Conservation (phyloP, 2,888 invertebrate genomes). For the Ctenicera cuprea region DNA sequence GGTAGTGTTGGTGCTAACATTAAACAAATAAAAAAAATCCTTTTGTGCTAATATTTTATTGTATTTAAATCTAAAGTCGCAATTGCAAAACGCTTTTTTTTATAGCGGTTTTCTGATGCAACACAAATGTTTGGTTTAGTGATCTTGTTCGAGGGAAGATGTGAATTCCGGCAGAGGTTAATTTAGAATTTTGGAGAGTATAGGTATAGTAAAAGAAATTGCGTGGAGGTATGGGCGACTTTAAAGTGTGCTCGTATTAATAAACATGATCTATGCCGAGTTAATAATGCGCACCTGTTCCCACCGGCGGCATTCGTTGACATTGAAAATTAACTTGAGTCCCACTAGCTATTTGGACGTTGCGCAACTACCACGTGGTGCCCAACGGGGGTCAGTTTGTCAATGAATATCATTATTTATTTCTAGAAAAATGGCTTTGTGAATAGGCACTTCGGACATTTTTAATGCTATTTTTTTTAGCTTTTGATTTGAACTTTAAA, state of each 20-base stretch:
- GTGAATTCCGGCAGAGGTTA: not conserved
- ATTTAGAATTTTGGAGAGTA: too few relatives aligned
- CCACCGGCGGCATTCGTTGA: constrained; percentile 30
- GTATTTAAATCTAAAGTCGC: too few relatives aligned
- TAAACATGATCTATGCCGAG: constrained; percentile 20
- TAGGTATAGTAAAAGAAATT: not conserved
- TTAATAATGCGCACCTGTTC: constrained; percentile 32
- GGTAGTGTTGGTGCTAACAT: not conserved
- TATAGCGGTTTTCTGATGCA: not conserved
- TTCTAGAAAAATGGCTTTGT: too few relatives aligned
- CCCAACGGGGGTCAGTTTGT: not conserved
- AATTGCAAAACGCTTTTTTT: too few relatives aligned
- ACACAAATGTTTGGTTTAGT: not conserved
- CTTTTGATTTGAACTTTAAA: too few relatives aligned
- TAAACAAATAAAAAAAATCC: not conserved
- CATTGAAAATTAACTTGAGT: constrained; percentile 36
- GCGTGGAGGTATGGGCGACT: not conserved
- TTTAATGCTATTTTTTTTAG: too few relatives aligned
- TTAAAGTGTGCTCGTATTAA: constrained; percentile 19
- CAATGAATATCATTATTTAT: constrained; percentile 9
- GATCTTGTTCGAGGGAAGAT: too few relatives aligned
- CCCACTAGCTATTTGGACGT: not conserved
- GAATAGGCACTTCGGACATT: too few relatives aligned
- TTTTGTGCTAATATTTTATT: not conserved
- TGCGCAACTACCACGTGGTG: constrained; percentile 12